Evolutionary conservation across 2,888 invertebrate genomes (phyloP).

Genomic region (Troides oblongomaculatus): DNA sequence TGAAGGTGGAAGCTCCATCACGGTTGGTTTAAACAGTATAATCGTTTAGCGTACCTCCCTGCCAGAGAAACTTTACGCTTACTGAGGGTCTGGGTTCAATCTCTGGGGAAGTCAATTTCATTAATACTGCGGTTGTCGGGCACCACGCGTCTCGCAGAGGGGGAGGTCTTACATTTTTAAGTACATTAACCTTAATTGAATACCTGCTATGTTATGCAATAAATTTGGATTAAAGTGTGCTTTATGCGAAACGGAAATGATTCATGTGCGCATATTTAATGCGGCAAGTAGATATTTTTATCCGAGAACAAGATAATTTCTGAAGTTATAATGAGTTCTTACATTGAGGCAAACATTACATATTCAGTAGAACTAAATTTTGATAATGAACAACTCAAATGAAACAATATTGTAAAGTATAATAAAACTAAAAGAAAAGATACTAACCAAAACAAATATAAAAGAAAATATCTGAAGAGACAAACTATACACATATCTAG

Average conservation of each 20-base stretch:
- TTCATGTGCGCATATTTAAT: constrained; percentile 34
- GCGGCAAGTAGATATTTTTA: too few relatives aligned
- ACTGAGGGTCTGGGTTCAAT: constrained; percentile 46
- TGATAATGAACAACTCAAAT: too few relatives aligned
- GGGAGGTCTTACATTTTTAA: constrained; percentile 67
- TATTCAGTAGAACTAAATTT: too few relatives aligned
- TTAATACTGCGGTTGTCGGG: constrained; percentile 67
- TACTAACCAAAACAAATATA: too few relatives aligned
- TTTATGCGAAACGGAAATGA: constrained; percentile 36
- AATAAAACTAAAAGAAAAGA: too few relatives aligned
- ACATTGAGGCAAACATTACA: too few relatives aligned
- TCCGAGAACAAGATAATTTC: too few relatives aligned
- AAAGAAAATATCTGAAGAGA: too few relatives aligned
- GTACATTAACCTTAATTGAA: constrained; percentile 71
- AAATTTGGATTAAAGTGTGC: constrained; percentile 66
- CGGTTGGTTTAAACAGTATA: constrained; percentile 21
- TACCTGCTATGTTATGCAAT: constrained; percentile 63
- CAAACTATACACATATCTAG: too few relatives aligned
- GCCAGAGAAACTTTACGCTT: constrained; percentile 47
- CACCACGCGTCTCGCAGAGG: constrained; percentile 42
- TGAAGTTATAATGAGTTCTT: too few relatives aligned
- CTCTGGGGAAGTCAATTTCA: constrained; percentile 75
- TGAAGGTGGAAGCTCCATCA: constrained; percentile 22
- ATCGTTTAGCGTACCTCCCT: constrained; percentile 37
- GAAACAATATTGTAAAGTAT: too few relatives aligned